A percentile compares a stretch with the other conserved stretches of the same genome.
phyloP scores from a whole-genome alignment of 1,140 invertebrate species.

The Drosophila bifasciata region DNA sequence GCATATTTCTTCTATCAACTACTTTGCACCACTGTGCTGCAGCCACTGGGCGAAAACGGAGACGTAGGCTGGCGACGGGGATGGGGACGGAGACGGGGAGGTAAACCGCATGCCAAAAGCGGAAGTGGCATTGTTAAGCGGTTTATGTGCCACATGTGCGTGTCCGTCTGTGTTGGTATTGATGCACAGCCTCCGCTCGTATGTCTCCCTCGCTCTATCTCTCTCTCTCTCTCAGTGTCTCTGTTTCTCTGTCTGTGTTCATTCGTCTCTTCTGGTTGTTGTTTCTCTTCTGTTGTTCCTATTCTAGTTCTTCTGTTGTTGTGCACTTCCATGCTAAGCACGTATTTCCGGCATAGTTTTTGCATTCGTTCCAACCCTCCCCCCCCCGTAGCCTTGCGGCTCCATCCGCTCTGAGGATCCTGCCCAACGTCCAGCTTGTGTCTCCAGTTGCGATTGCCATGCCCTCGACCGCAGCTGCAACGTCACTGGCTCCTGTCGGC shows the following conservation, averaged over 20 bases:
- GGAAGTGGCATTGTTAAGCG: slow-evolving; percentile 82
- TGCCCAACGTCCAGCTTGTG: slow-evolving; percentile 18
- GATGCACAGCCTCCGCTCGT: slow-evolving; percentile 27
- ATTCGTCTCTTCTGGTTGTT: slow-evolving; percentile 31
- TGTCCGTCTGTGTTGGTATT: slow-evolving; percentile 29
- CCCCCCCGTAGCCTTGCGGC: background rate
- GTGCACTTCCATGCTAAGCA: slow-evolving; percentile 77
- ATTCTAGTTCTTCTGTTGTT: slow-evolving; percentile 33
- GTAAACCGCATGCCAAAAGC: slow-evolving; percentile 79
- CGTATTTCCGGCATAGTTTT: slow-evolving; percentile 80
- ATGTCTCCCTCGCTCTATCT: slow-evolving; percentile 8
- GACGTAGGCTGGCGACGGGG: slow-evolving; percentile 7
- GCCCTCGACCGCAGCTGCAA: slow-evolving; percentile 4
- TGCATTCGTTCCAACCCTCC: slow-evolving; percentile 48
- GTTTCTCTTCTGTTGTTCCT: slow-evolving; percentile 40
- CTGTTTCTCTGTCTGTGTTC: slow-evolving; percentile 30
- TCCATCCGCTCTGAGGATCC: background rate
- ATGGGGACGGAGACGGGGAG: slow-evolving; percentile 42
- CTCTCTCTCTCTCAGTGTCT: slow-evolving; percentile 4
- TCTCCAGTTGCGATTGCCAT: slow-evolving; percentile 29
- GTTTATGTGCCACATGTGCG: slow-evolving; percentile 64
- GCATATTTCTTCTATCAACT: too few relatives aligned
- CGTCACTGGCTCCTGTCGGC: background rate
- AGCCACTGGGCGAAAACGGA: too few relatives aligned
- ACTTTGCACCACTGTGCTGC: slow-evolving; percentile 3